A percentile compares a stretch with the other conserved stretches of the same genome.
phyloP scores from a whole-genome alignment of 2,113 vertebrate species.

The Pitta sordida region DNA sequence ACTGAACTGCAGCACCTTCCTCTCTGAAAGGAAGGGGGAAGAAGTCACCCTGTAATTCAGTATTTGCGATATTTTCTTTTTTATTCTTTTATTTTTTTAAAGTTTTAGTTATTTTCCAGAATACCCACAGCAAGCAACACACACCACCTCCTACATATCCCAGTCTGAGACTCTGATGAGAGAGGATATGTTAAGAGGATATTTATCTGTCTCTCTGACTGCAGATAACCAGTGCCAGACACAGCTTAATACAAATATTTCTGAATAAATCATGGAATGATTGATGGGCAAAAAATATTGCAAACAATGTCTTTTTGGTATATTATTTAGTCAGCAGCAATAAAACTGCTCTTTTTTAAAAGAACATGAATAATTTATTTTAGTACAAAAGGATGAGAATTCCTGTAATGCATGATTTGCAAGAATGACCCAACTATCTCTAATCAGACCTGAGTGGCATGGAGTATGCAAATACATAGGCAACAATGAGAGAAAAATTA shows the following conservation, averaged over 20 bases:
- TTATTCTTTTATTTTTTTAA: background rate
- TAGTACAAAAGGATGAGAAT: background rate
- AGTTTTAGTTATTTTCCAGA: background rate
- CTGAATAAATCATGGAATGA: conserved; percentile 1
- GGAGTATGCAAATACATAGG: background rate
- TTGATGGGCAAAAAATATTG: background rate
- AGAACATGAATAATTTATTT: background rate
- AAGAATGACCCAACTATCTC: background rate
- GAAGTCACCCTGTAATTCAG: background rate
- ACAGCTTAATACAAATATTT: background rate
- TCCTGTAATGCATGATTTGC: background rate
- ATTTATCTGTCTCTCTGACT: background rate
- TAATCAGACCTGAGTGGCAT: background rate
- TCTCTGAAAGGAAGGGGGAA: background rate
- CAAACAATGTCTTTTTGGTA: background rate
- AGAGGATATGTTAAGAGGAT: background rate
- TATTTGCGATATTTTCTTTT: background rate
- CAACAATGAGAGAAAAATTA: background rate
- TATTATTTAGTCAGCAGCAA: background rate
- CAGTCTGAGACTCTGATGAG: background rate
- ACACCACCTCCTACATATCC: background rate
- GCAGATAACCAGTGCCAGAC: background rate
- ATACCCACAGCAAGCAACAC: background rate
- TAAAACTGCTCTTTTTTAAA: background rate
- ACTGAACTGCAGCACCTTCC: background rate